These are phyloP conservation scores for Nautilus pompilius DNA, from an alignment of 1,140 invertebrate species.

Conservation along the genomic window DNA sequence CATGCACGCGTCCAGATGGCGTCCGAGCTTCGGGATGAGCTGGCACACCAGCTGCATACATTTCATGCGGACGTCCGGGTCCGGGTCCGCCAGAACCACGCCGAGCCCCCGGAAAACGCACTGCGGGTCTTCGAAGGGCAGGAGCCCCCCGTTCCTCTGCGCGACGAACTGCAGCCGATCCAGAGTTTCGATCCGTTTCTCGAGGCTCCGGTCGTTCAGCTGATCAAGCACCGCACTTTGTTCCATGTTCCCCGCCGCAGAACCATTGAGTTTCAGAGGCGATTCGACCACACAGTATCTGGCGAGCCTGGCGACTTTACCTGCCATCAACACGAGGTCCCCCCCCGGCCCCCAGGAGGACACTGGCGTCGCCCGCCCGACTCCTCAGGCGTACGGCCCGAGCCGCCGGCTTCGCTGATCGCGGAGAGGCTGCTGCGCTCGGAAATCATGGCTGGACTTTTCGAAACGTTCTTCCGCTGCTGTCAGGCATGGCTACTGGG, in stretches of 20 bases:
- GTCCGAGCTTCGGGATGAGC: slow-evolving; percentile 48
- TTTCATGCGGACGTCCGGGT: slow-evolving; percentile 52
- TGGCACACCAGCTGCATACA: slow-evolving; percentile 51
- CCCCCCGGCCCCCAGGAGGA: no score
- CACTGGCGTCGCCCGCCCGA: no score
- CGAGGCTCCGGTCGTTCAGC: slow-evolving; percentile 47
- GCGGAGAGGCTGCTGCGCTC: no score
- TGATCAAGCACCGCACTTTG: slow-evolving; percentile 47
- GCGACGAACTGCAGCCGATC: slow-evolving; percentile 47
- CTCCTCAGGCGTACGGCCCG: no score
- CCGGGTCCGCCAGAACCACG: slow-evolving; percentile 39
- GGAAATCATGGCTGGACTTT: no score
- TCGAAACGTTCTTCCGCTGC: no score
- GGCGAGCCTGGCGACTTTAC: no score
- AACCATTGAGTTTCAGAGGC: neutral
- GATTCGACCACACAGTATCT: no score
- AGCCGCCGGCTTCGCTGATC: no score
- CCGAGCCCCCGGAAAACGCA: slow-evolving; percentile 48
- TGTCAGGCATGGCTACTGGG: no score
- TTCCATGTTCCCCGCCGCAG: slow-evolving; percentile 49
- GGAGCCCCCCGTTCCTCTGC: slow-evolving; percentile 44
- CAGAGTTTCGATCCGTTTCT: slow-evolving; percentile 45
- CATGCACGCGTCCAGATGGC: slow-evolving; percentile 51
- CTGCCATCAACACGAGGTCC: no score
- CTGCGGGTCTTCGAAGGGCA: slow-evolving; percentile 47